These are phyloP conservation scores for Syngnathoides biaculeatus DNA, from an alignment of 2,113 vertebrate species.

Conservation along the genomic window DNA sequence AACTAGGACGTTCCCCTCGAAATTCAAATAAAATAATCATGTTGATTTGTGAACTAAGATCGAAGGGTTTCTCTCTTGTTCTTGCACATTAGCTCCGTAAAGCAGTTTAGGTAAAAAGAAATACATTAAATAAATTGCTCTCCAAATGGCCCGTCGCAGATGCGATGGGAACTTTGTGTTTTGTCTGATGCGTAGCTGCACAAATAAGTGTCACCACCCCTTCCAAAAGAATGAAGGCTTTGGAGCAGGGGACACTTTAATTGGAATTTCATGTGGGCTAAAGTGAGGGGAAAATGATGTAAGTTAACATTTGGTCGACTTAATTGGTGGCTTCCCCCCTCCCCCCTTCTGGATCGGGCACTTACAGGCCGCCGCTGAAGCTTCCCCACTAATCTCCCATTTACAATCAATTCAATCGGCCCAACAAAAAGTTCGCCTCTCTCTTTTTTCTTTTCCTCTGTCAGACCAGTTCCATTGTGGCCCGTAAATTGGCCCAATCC, in stretches of 20 bases:
- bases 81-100: neutral
- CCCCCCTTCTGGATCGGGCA: slow-evolving; percentile 70
- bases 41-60: neutral
- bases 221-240: slow-evolving; percentile 62
- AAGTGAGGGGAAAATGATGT: slow-evolving; percentile 93
- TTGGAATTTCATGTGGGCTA: slow-evolving; percentile 99
- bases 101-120: neutral
- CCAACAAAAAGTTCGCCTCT: slow-evolving; percentile 96
- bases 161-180: slow-evolving; percentile 45
- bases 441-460: slow-evolving; percentile 95
- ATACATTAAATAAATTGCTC: neutral
- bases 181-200: slow-evolving; percentile 73
- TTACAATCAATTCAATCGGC: slow-evolving; percentile 98
- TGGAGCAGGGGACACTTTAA: slow-evolving; percentile 89
- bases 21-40: neutral
- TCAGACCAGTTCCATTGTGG: slow-evolving; percentile 94
- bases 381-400: slow-evolving; percentile 99
- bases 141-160: slow-evolving; percentile 11
- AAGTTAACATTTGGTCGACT: slow-evolving; percentile 99
- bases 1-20: neutral
- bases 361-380: slow-evolving; percentile 84
- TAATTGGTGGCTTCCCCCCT: slow-evolving; percentile 93
- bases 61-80: neutral
- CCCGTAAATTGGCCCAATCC: slow-evolving; percentile 92
- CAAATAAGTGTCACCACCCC: slow-evolving; percentile 76